phyloP scores from a whole-genome alignment of 2,888 invertebrate species.

The Cheilosia impressa region DNA sequence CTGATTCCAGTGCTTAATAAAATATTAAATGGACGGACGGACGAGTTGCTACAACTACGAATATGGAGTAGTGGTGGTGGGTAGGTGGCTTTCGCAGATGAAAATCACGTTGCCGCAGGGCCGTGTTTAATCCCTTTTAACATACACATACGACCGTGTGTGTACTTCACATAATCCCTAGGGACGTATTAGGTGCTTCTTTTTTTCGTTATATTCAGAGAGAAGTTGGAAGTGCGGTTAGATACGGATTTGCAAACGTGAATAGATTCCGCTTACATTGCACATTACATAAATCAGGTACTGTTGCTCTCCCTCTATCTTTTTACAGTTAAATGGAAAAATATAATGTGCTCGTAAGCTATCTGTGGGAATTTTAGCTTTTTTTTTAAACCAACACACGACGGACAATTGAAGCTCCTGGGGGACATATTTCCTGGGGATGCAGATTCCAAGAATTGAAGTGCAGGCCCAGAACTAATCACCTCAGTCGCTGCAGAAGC shows the following conservation, averaged over 20 bases:
- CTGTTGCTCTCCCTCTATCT: constrained; percentile 13
- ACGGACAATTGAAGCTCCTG: no score
- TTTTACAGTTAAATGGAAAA: constrained; percentile 4
- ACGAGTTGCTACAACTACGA: constrained; percentile 27
- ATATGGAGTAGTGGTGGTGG: background rate
- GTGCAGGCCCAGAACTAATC: no score
- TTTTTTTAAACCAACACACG: background rate
- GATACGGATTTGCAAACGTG: constrained; percentile 29
- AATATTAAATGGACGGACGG: constrained; percentile 48
- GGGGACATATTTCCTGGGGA: no score
- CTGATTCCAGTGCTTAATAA: constrained; percentile 45
- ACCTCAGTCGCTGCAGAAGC: no score
- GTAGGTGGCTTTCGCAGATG: constrained; percentile 9
- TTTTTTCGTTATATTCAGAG: background rate
- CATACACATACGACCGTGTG: constrained; percentile 16
- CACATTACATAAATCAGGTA: constrained; percentile 2
- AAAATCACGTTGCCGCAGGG: constrained; percentile 26
- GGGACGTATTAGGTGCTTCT: constrained; percentile 23
- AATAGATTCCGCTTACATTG: constrained; percentile 29
- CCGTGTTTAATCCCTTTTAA: constrained; percentile 35
- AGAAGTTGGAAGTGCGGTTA: constrained; percentile 14
- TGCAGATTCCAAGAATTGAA: no score
- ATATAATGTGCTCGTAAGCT: constrained; percentile 15
- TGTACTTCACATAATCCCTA: constrained; percentile 18
- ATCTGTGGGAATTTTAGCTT: background rate